Conservation (phyloP, 2,888 invertebrate genomes). For the Deilephila elpenor region DNA sequence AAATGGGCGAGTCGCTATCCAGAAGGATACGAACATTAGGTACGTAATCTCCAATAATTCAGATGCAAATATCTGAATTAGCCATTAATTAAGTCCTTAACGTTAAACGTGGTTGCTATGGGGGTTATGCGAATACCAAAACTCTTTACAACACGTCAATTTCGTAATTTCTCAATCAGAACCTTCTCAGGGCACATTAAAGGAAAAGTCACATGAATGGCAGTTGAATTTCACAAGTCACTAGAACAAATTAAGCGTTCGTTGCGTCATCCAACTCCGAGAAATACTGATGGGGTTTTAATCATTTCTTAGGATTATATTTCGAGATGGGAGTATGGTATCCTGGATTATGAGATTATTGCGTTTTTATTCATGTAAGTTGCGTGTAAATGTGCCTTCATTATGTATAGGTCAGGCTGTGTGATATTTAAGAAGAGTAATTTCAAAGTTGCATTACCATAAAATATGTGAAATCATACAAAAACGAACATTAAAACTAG, state of each 20-base stretch:
- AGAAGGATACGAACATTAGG: too few species aligned
- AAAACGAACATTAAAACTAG: too few species aligned
- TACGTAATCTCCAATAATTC: too few species aligned
- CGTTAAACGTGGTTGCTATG: too few species aligned
- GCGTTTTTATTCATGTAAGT: not conserved
- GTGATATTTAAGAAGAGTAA: not conserved
- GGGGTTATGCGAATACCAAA: too few species aligned
- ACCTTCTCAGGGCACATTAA: not conserved
- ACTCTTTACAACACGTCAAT: too few species aligned
- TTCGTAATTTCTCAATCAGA: not conserved
- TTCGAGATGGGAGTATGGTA: not conserved
- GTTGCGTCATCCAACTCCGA: not conserved
- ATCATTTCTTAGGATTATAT: constrained; percentile 21
- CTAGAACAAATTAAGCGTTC: constrained; percentile 1
- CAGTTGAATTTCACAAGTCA: constrained; percentile 13
- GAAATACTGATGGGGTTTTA: constrained; percentile 16
- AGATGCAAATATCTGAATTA: too few species aligned
- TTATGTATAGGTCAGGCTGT: not conserved
- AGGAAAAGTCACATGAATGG: not conserved
- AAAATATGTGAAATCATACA: too few species aligned
- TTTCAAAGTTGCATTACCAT: not conserved
- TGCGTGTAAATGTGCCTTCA: not conserved
- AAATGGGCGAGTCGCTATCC: too few species aligned
- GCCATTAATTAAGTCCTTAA: too few species aligned
- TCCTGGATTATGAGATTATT: not conserved